Base-by-base conservation (phyloP, 2,888 invertebrate genomes). In the Eupithecia inturbata region DNA sequence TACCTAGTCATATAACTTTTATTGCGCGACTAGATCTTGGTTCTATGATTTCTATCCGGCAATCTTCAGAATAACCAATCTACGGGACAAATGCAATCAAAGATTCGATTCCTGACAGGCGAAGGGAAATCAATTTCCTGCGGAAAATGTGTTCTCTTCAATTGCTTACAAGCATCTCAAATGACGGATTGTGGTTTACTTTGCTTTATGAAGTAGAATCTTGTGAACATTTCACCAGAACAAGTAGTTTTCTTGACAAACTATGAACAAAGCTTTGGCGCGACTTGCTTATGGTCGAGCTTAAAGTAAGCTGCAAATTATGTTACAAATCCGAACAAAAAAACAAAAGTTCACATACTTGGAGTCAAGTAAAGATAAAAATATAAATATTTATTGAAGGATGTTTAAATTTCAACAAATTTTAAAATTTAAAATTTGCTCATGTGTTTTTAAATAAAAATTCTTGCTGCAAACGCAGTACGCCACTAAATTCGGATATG, bases 91-190 rank as follows among this genome's bases (percentile, higher is more conserved):
- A 73, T 62, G 71, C 73, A 76, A 76, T 76, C 73, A 71, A 49
- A 57, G 66, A 76, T 53, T 73, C 71, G 53, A 73, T 73, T 73
- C 67, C 71, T 73, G 73, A 62, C 71, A 71, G 67, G 67, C 70
- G 70, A 33, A 68, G 68, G 60, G 62, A 68, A 76, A 76, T 76
- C 68, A 66, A 76, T 76, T 76, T 76, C 76, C 76, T 66, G 68
- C 68, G 76, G 73, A 68, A 73, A 75, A 76, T 73, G 68, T 73
- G 73, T 53, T 76, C 62, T 68, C 66, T 73, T 73, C 62, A 60
- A 36, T 66, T 66, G 66, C 66, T 66, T 71, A 41, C 5, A 49
- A 71, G 71, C 70, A 73, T 76, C 64, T 66, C 60, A 60, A 72
- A 64, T 71, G 63, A 14, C 70, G 64, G 57, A 70, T 72, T 70